These are phyloP conservation scores for Enteromius anoplus DNA, from an alignment of 2,797 vertebrate species.

Conservation along the genomic window DNA sequence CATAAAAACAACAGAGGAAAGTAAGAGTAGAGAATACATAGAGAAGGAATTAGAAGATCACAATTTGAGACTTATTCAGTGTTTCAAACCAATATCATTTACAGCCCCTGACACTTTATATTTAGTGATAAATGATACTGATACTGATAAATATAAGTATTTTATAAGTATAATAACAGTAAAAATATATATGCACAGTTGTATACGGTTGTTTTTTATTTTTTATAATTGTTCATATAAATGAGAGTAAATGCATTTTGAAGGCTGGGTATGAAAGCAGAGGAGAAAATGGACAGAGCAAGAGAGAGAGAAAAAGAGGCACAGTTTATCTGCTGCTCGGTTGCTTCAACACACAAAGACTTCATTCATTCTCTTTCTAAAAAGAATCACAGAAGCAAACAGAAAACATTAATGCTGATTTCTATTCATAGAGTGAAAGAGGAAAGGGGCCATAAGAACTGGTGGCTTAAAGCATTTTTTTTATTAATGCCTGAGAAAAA, in stretches of 20 bases:
- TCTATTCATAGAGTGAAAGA: constrained; percentile 41
- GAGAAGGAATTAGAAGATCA: constrained; percentile 25
- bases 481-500: constrained; percentile 26
- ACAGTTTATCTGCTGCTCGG: constrained; percentile 38
- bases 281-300: not conserved
- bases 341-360: constrained; percentile 41
- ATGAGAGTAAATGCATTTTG: not conserved
- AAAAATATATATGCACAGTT: too few species aligned
- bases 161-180: too few species aligned
- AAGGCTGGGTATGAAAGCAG: not conserved
- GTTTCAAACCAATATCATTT: constrained; percentile 25
- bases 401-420: constrained; percentile 48
- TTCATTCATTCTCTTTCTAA: constrained; percentile 41
- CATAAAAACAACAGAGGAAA: constrained; percentile 18
- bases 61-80: constrained; percentile 10
- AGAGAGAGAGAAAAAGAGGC: constrained; percentile 4
- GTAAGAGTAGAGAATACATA: not conserved
- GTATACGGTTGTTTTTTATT: too few species aligned
- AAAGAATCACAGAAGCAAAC: constrained; percentile 48
- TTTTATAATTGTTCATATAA: not conserved
- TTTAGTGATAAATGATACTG: too few species aligned
- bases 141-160: too few species aligned
- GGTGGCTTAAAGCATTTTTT: constrained; percentile 33
- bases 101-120: constrained; percentile 31
- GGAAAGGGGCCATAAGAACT: constrained; percentile 28